phyloP scores from a whole-genome alignment of 2,797 vertebrate species.

The Peromyscus nudipes region DNA sequence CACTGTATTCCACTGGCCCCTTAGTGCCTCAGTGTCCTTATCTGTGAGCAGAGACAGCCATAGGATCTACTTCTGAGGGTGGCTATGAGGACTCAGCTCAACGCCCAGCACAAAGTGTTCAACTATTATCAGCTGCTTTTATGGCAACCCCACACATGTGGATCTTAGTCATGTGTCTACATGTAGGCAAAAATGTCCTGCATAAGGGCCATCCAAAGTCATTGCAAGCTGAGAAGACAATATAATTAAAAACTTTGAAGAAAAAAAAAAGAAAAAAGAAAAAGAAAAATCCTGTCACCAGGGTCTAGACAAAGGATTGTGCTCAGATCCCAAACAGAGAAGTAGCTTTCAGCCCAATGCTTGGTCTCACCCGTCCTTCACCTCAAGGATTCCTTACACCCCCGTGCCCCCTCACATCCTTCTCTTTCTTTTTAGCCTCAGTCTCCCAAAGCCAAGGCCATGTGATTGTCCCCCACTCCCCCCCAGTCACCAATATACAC shows the following conservation, averaged over 20 bases:
- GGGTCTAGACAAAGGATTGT: not conserved
- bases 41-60: not conserved
- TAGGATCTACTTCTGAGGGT: not conserved
- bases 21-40: not conserved
- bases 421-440: not conserved
- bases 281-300: not conserved
- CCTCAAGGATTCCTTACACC: not conserved
- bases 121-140: not conserved
- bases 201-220: not conserved
- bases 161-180: not conserved
- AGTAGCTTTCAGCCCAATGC: not conserved
- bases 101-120: not conserved
- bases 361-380: not conserved
- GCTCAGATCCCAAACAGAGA: not conserved
- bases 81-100: not conserved
- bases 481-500: not conserved
- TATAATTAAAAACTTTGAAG: not conserved
- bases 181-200: not conserved
- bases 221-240: not conserved
- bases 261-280: not conserved
- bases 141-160: not conserved
- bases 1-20: not conserved
- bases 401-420: not conserved
- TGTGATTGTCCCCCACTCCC: accelerated
- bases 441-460: not conserved